Evolutionary conservation across 2,113 vertebrate genomes (phyloP).

Genomic region (Phrynosoma platyrhinos): DNA sequence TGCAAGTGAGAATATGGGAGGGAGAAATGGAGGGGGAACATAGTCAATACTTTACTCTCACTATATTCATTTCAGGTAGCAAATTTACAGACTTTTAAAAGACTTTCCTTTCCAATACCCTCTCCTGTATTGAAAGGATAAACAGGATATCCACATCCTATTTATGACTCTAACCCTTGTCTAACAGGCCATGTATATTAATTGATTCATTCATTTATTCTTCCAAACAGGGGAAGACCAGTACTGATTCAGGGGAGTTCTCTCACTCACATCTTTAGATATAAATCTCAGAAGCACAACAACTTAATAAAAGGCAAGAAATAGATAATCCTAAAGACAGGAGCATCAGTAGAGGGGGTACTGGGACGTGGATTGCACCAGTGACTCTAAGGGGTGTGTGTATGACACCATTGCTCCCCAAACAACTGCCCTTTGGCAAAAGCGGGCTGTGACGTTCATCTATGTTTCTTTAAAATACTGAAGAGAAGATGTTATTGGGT

Average conservation of each 20-base stretch:
- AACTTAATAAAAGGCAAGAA: neutral
- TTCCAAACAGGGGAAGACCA: neutral
- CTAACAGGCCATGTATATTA: neutral
- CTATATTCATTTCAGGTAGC: neutral
- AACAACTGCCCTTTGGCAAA: no score
- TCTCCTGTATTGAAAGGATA: neutral
- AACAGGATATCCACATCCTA: neutral
- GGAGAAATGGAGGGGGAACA: neutral
- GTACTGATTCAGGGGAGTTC: neutral
- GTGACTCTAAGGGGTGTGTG: no score
- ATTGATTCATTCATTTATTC: slow-evolving; percentile 2
- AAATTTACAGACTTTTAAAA: neutral
- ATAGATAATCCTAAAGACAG: neutral
- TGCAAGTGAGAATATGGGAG: slow-evolving; percentile 4
- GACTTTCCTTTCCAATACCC: neutral
- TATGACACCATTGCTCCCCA: no score
- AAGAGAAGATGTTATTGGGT: no score
- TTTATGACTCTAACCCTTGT: neutral
- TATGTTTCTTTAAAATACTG: no score
- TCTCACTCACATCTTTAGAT: neutral
- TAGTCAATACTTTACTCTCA: slow-evolving; percentile 47
- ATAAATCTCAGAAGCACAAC: neutral
- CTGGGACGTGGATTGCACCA: no score
- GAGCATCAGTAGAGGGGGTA: no score
- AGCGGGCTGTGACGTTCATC: no score